A percentile compares a stretch with the other conserved stretches of the same genome.
Conservation (phyloP, 2,113 vertebrate species). For the Chamaea fasciata region DNA sequence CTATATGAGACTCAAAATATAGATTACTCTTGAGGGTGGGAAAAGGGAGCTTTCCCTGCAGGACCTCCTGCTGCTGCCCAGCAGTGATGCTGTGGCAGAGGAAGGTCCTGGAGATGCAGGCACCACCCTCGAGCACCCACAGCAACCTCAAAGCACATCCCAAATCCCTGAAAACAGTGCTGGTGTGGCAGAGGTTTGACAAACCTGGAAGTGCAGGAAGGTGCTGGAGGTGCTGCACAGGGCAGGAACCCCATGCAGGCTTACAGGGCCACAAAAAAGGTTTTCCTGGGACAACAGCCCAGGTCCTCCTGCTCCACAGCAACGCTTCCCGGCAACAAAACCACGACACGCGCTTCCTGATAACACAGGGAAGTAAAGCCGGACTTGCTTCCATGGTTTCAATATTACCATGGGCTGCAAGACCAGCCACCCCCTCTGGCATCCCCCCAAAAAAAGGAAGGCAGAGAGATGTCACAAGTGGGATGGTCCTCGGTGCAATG, state of each 20-base stretch:
- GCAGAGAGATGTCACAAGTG: background rate
- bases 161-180: fast-evolving
- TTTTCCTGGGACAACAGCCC: background rate
- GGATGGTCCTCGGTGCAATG: fast-evolving
- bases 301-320: background rate
- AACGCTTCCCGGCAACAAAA: background rate
- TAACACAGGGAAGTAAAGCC: background rate
- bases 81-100: background rate
- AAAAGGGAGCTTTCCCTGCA: background rate
- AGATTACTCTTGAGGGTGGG: background rate
- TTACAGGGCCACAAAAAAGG: background rate
- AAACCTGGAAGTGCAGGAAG: background rate
- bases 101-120: background rate
- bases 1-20: background rate
- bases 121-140: background rate
- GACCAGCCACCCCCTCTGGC: background rate
- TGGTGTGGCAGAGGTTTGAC: background rate
- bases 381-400: background rate
- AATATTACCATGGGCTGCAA: fast-evolving
- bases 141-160: background rate
- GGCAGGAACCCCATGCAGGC: background rate
- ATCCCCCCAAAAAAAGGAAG: background rate
- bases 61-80: background rate
- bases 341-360: fast-evolving
- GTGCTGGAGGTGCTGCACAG: background rate